Percentiles rank a stretch among this genome's conserved stretches.
phyloP scores from a whole-genome alignment of 2,888 invertebrate species.

The Orthosia cruda region DNA sequence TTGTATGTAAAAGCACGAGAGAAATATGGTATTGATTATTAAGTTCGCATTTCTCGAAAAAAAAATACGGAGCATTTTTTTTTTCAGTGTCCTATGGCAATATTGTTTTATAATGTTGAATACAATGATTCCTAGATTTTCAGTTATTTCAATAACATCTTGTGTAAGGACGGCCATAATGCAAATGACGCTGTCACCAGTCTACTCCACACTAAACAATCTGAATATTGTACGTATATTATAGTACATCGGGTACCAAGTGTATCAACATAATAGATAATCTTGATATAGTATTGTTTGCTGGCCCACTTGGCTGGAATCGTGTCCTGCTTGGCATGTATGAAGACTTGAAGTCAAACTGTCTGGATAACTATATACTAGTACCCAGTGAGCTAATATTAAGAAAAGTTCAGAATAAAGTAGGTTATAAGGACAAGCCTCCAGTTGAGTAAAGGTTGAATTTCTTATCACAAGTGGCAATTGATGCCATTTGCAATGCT shows the following conservation, averaged over 20 bases:
- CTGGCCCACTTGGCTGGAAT: conserved; percentile 47
- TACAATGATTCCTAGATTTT: too few species aligned
- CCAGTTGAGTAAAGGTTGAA: not conserved
- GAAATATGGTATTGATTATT: too few species aligned
- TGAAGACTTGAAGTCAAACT: conserved; percentile 9
- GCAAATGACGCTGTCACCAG: too few species aligned
- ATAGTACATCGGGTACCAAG: not conserved
- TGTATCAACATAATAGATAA: conserved; percentile 1
- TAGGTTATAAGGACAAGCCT: not conserved
- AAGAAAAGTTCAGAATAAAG: not conserved
- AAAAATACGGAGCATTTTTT: too few species aligned
- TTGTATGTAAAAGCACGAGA: too few species aligned
- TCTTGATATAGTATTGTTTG: conserved; percentile 40
- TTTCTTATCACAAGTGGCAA: not conserved
- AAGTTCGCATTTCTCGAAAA: too few species aligned
- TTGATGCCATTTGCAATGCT: not conserved
- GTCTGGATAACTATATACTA: conserved; percentile 29
- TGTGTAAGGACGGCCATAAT: too few species aligned
- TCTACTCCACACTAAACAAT: not conserved
- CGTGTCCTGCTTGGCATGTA: conserved; percentile 43
- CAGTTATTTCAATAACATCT: too few species aligned
- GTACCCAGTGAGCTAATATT: conserved; percentile 2
- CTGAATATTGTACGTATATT: not conserved
- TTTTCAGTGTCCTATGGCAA: too few species aligned
- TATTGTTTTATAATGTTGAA: too few species aligned